Base-by-base conservation (phyloP, 2,113 vertebrate species). In the Cranoglanis bouderius region DNA sequence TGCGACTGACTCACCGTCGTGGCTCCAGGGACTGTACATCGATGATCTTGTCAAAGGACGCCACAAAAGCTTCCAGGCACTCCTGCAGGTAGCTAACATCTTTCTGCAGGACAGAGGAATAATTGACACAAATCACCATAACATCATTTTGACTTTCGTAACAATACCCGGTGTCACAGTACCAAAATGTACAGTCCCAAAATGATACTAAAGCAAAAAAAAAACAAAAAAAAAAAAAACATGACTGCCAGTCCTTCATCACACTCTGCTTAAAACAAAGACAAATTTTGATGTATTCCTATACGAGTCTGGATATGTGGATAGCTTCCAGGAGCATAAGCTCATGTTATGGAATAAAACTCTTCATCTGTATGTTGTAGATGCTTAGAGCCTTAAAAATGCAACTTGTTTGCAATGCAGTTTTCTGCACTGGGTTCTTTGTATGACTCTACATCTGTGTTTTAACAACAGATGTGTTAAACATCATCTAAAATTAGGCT, bases 31-130 rank as follows among this genome's bases (percentile, higher is more conserved):
- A 97, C 35, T 96, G 94, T n/a, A 98, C 96, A 6, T 96, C 92
- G 72, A 99, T 97, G 94, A 96, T 95, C 94, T 96, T 97, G 93
- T 99, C 97, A 14, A 98, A 99, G 92, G 95, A 95, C 0, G 91
- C 92, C 92, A 99, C 98, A 0, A 99, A 99, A 0, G 95, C 95
- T 92, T 99, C 97, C 90, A 99, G 94, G 98, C 97, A 99, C 93
- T 98, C 97, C 92, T 98, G 97, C 94, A 99, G 95, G 93, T 97
- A 98, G 26, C 90, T 92, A 91, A 96, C 96, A 93, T 99, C 97
- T 95, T 98, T 99, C 98, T 99, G 96, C 81, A 92, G 89, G 74
- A 70, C 65, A 51, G 10, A 84, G 43, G 12, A 82, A 82, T 55
- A n/a, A 21, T 38, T 9, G 16, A 53, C n/a, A 35, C 46, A 55